Percentiles rank a stretch among this genome's conserved stretches.
Conservation (phyloP, 2,888 invertebrate species). For the Palloptera scutellata region DNA sequence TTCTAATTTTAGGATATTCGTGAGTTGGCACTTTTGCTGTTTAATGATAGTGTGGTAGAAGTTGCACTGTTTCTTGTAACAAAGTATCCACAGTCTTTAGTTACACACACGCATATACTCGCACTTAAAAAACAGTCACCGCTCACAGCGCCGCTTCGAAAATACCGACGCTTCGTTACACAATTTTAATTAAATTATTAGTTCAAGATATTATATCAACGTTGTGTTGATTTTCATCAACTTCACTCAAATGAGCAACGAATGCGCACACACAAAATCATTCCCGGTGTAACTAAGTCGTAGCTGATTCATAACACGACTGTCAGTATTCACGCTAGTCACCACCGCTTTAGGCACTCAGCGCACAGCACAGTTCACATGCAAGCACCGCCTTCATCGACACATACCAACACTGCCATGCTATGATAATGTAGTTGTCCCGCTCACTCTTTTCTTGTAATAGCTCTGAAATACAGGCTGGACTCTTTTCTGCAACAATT, state of each 20-base stretch:
- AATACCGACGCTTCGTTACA: no score
- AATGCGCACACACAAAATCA: slow-evolving; percentile 41
- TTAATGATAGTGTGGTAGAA: background rate
- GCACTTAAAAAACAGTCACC: no score
- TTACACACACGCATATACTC: slow-evolving; percentile 29
- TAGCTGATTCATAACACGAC: slow-evolving; percentile 53
- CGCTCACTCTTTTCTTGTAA: slow-evolving; percentile 32
- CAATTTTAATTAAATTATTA: no score
- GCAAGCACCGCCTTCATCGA: slow-evolving; percentile 43
- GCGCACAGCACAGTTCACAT: background rate
- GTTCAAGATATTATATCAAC: no score
- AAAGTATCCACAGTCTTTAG: slow-evolving; percentile 38
- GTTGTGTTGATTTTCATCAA: no score
- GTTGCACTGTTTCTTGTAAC: slow-evolving; percentile 32
- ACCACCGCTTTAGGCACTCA: slow-evolving; percentile 23
- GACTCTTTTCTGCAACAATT: background rate
- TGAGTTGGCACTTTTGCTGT: background rate
- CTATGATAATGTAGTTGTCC: slow-evolving; percentile 23
- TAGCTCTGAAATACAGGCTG: background rate
- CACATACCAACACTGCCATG: background rate
- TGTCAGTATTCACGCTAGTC: slow-evolving; percentile 41
- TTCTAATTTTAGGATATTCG: no score
- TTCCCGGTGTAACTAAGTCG: slow-evolving; percentile 55
- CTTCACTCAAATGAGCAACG: background rate
- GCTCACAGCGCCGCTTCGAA: no score